Evolutionary conservation across 2,888 invertebrate species (phyloP).

Genomic region (Orthosia gothica): DNA sequence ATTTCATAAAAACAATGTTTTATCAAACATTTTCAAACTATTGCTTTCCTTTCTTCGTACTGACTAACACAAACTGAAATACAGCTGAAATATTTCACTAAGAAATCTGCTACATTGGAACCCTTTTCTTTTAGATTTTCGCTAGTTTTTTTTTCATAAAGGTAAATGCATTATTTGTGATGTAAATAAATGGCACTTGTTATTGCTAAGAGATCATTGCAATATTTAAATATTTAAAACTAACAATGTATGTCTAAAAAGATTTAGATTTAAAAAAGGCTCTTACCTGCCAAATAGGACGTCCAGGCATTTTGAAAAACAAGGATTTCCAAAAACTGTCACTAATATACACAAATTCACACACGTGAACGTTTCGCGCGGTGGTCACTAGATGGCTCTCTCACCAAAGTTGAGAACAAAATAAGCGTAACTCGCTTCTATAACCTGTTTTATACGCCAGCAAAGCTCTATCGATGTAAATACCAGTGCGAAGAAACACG

Average conservation of each 20-base stretch:
- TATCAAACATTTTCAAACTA: not conserved
- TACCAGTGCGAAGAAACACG: slow-evolving; percentile 87
- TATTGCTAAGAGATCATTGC: not conserved
- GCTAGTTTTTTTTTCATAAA: not conserved
- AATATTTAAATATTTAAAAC: not conserved
- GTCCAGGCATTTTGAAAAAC: slow-evolving; percentile 93
- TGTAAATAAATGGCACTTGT: not conserved
- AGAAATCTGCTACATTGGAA: not conserved
- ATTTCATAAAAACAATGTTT: not conserved
- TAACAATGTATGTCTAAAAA: not conserved
- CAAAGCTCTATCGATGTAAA: slow-evolving; percentile 85
- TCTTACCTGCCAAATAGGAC: slow-evolving; percentile 94
- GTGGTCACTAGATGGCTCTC: slow-evolving; percentile 90
- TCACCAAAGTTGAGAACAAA: slow-evolving; percentile 88
- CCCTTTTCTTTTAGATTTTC: not conserved
- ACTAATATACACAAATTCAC: slow-evolving; percentile 78
- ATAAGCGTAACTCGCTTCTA: slow-evolving; percentile 89
- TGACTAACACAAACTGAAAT: not conserved
- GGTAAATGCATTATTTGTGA: not conserved
- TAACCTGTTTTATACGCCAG: slow-evolving; percentile 90
- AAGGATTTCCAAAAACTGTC: slow-evolving; percentile 76
- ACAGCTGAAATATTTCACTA: not conserved
- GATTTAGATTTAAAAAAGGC: not conserved
- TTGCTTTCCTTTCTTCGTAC: too few species aligned
- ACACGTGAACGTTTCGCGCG: slow-evolving; percentile 81